phyloP scores from a whole-genome alignment of 2,113 vertebrate genomes.

The Mus spicilegus region DNA sequence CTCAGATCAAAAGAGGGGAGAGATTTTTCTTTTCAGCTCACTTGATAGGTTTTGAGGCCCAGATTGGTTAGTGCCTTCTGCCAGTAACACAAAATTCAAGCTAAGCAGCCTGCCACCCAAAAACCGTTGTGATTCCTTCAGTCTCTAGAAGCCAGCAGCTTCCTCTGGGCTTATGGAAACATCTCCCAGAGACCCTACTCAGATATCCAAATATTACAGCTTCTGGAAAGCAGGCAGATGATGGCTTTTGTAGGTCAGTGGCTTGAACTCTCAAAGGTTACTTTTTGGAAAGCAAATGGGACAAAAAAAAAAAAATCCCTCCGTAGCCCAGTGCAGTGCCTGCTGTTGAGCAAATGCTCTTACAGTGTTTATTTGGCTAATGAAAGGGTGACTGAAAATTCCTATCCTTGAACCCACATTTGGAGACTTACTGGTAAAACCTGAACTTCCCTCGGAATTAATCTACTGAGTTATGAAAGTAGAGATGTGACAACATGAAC shows the following conservation, averaged over 20 bases:
- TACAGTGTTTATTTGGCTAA: background rate
- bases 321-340: background rate
- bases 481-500: conserved; percentile 42
- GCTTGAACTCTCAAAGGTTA: background rate
- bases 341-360: background rate
- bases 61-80: background rate
- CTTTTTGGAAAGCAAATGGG: background rate
- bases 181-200: accelerated
- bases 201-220: background rate
- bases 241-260: background rate
- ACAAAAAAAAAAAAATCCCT: background rate
- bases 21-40: background rate
- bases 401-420: background rate
- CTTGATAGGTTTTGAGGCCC: background rate
- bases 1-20: background rate
- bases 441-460: conserved; percentile 11
- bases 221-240: background rate
- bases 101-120: background rate
- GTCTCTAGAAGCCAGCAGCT: background rate
- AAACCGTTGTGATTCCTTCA: background rate
- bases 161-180: background rate
- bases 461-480: conserved; percentile 23
- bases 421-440: conserved; percentile 44
- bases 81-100: background rate
- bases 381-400: background rate